phyloP scores from a whole-genome alignment of 2,888 invertebrate species.

The Synergus gifuensis region DNA sequence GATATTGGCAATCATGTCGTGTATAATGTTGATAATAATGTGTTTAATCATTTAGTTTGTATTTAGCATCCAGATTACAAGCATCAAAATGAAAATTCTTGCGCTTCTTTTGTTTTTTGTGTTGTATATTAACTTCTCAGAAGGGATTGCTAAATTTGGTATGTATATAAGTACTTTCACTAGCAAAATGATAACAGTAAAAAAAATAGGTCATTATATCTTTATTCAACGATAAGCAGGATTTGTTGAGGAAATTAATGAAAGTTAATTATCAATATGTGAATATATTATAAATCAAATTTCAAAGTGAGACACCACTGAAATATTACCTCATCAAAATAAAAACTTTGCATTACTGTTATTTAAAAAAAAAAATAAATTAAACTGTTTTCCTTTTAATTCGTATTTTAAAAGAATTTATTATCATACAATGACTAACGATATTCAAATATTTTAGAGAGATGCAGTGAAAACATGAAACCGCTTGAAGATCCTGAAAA shows the following conservation, averaged over 20 bases:
- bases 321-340: neutral
- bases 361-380: too few species aligned
- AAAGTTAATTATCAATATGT: too few species aligned
- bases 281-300: neutral
- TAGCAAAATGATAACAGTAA: neutral
- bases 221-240: too few species aligned
- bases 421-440: neutral
- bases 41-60: neutral
- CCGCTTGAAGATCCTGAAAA: constrained; percentile 18
- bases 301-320: neutral
- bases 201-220: neutral
- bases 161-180: constrained; percentile 40
- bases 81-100: constrained; percentile 48
- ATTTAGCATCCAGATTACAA: neutral
- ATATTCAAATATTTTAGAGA: constrained; percentile 46
- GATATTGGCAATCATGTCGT: neutral
- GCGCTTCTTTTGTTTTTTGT: constrained; percentile 44
- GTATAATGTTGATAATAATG: too few species aligned
- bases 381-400: too few species aligned
- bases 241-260: too few species aligned
- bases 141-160: constrained; percentile 53
- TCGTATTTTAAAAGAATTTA: neutral
- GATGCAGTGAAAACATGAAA: constrained; percentile 37
- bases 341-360: neutral
- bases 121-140: constrained; percentile 46